Evolutionary conservation across 1,140 invertebrate species (phyloP).

Genomic region (Diachasmimorpha longicaudata): DNA sequence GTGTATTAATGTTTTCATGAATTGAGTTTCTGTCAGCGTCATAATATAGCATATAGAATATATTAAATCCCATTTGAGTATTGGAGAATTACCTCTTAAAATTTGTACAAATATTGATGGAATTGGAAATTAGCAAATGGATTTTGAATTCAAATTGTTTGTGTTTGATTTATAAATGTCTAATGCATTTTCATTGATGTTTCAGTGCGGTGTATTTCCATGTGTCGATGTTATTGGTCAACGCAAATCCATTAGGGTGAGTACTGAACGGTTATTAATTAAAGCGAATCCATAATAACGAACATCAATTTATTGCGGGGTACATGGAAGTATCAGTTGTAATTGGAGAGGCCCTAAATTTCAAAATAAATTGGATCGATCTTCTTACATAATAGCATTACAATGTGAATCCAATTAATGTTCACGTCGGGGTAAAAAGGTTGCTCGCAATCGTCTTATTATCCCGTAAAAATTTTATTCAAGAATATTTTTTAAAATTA

Average conservation of each 20-base stretch:
- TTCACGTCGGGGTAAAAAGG: background rate
- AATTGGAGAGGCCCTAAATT: background rate
- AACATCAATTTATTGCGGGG: background rate
- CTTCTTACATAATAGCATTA: background rate
- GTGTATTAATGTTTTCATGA: no score
- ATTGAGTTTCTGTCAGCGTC: no score
- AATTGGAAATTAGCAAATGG: no score
- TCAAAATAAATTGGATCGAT: background rate
- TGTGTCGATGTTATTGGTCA: slow-evolving; percentile 50
- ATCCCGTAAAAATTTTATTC: no score
- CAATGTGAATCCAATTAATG: background rate
- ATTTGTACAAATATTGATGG: no score
- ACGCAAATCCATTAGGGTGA: slow-evolving; percentile 56
- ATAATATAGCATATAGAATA: no score
- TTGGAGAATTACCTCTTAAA: no score
- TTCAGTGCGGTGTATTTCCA: slow-evolving; percentile 62
- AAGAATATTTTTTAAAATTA: no score
- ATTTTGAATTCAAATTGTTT: background rate
- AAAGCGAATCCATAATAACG: background rate
- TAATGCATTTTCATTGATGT: slow-evolving; percentile 40
- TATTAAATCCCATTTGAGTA: no score
- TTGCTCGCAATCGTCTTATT: no score
- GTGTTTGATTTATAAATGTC: background rate
- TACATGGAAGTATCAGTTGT: background rate
- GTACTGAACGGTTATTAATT: slow-evolving; percentile 28